phyloP scores from a whole-genome alignment of 2,888 invertebrate species.

The Chironomus riparius region DNA sequence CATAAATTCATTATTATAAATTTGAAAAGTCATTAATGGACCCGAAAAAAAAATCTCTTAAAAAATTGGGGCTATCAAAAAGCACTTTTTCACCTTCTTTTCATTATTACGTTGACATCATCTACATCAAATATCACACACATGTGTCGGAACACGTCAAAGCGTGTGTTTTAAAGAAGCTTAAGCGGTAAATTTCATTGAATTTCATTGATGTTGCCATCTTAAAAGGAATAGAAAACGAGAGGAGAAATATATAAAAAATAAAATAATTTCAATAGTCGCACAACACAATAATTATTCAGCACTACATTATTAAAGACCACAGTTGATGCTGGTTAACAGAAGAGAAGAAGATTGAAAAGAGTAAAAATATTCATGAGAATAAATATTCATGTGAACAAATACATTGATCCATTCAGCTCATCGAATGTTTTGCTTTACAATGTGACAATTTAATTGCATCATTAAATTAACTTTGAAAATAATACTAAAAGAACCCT shows the following conservation, averaged over 20 bases:
- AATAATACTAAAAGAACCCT: conserved; percentile 1
- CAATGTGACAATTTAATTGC: conserved; percentile 27
- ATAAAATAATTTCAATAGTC: neutral
- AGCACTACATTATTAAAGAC: neutral
- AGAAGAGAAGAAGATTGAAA: neutral
- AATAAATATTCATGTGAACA: neutral
- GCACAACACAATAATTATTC: neutral
- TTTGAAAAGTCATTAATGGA: no score
- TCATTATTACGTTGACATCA: neutral
- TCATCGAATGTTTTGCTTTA: neutral
- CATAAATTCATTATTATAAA: no score
- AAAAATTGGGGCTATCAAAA: conserved; percentile 1
- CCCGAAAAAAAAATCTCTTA: no score
- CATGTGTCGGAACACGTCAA: neutral
- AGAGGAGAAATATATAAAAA: neutral
- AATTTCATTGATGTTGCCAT: neutral
- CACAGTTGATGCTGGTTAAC: neutral
- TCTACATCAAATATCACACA: neutral
- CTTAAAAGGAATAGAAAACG: neutral
- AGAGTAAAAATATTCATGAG: neutral
- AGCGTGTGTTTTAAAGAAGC: neutral
- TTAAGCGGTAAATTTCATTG: neutral
- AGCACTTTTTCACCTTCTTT: neutral
- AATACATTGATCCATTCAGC: neutral
- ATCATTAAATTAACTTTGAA: conserved; percentile 25